Evolutionary conservation across 2,797 vertebrate species (phyloP).

Genomic region (Columba guinea): DNA sequence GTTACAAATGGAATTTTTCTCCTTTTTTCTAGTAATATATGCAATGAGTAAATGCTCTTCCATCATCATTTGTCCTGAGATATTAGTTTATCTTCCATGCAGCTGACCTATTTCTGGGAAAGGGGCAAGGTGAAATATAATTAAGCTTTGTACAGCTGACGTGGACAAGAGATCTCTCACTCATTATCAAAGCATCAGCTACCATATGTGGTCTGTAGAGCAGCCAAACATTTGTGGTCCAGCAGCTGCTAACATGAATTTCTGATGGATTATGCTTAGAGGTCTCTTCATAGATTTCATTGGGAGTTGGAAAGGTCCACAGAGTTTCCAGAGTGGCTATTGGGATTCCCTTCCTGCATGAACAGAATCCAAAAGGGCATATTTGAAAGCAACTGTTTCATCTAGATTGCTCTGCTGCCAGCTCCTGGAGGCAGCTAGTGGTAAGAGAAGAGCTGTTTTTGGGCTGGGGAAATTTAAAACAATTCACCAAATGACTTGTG

Average conservation of each 20-base stretch:
- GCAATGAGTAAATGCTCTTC: not conserved
- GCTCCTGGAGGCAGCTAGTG: not conserved
- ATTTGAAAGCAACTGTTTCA: constrained; percentile 10
- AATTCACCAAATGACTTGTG: not conserved
- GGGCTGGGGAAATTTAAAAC: not conserved
- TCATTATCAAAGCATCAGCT: constrained; percentile 32
- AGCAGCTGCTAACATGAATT: constrained; percentile 53
- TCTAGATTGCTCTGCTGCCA: not conserved
- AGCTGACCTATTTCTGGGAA: constrained; percentile 7
- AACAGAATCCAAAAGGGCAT: not conserved
- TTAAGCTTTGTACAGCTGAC: constrained; percentile 20
- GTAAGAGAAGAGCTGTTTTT: not conserved
- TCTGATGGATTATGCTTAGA: constrained; percentile 28
- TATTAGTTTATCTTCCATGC: not conserved
- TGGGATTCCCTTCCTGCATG: constrained; percentile 2
- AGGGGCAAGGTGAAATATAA: constrained; percentile 33
- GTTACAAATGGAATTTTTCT: constrained; percentile 1
- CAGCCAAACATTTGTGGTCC: constrained; percentile 56
- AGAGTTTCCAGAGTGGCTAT: not conserved
- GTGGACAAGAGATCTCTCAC: constrained; percentile 26
- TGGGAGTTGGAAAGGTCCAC: constrained; percentile 20
- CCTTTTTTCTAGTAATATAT: not conserved
- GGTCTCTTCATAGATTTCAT: not conserved
- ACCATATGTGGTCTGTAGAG: constrained; percentile 52
- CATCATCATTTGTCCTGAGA: not conserved